These are phyloP conservation scores for Oasisia sp. DNA, from an alignment of 2,888 invertebrate genomes.

Conservation along the genomic window DNA sequence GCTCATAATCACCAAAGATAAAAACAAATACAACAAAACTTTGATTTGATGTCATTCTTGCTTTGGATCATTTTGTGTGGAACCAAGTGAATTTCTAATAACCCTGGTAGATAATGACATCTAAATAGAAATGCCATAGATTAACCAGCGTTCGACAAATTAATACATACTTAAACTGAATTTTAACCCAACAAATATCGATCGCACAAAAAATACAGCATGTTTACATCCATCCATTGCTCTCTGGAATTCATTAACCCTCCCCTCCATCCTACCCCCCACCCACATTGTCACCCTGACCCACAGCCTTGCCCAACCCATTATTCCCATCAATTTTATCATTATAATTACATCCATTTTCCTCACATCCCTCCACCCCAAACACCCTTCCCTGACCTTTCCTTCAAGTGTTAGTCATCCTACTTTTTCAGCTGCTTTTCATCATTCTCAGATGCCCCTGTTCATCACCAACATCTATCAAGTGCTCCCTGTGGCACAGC, in stretches of 20 bases:
- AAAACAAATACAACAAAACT: too few relatives aligned
- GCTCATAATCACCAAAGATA: too few relatives aligned
- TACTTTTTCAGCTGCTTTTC: neutral
- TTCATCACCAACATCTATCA: neutral
- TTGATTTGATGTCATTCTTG: too few relatives aligned
- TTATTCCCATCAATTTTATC: neutral
- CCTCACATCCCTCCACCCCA: neutral
- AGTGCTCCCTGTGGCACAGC: neutral
- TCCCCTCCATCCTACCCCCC: neutral
- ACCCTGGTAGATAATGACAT: too few relatives aligned
- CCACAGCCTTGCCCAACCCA: neutral
- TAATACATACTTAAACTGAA: too few relatives aligned
- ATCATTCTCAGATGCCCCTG: neutral
- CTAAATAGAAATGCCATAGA: too few relatives aligned
- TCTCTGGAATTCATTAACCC: neutral
- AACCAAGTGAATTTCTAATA: too few relatives aligned
- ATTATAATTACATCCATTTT: conserved; percentile 9
- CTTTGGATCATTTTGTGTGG: too few relatives aligned
- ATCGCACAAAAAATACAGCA: too few relatives aligned
- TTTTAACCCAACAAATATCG: too few relatives aligned
- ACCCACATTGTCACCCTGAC: neutral
- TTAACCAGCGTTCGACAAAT: too few relatives aligned
- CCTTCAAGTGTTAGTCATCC: neutral
- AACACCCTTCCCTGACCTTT: neutral
- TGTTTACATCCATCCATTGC: neutral